Base-by-base conservation (phyloP, 2,888 invertebrate genomes). In the Synergus japonicus region DNA sequence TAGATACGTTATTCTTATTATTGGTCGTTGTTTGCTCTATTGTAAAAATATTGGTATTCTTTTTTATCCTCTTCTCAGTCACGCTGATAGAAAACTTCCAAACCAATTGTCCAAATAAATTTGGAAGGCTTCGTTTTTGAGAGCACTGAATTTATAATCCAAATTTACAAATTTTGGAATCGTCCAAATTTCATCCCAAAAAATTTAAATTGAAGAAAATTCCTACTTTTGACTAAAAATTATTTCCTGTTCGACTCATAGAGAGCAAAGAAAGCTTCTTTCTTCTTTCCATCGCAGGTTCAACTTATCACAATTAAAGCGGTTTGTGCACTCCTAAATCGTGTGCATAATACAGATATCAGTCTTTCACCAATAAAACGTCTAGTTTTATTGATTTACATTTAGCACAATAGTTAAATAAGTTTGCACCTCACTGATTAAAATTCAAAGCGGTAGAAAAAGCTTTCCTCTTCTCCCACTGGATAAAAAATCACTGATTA, bases 311-410 rank as follows among this genome's bases (percentile, higher is more conserved):
- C 67, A 67, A 67, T 67, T 18, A 67, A 67, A 67, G 18, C 67
- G 15, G 8, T 46, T 58, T 63, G 63, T 22, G 44, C 67, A 46
- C 67, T 46, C 22, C 1, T 46, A 46, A 73, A 58, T 73, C 37
- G 18, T 54, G 73, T 37, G 54, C 49, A 54, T 73, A 69, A 46
- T 44, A 54, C 54, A 49, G 10, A 10, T 49, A 73, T 73, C 73
- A 73, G 73, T 54, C 69, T 73, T 73, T 49, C n/a, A 73, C 29
- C 49, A 54, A 29, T 73, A 73, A 73, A 73, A 46, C 29, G 49
- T 54, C 10, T 73, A 54, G 73, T 54, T 73, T 37, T 5, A 37
- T 37, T 37, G 2, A 49, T 69, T 13, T 22, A 12, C 22, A 46
- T 43, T 65, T 13, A n/a, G 44, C 43, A n/a, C 15, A 41, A 8